Evolutionary conservation across 1,140 invertebrate species (phyloP).

Genomic region (Formica selysi): DNA sequence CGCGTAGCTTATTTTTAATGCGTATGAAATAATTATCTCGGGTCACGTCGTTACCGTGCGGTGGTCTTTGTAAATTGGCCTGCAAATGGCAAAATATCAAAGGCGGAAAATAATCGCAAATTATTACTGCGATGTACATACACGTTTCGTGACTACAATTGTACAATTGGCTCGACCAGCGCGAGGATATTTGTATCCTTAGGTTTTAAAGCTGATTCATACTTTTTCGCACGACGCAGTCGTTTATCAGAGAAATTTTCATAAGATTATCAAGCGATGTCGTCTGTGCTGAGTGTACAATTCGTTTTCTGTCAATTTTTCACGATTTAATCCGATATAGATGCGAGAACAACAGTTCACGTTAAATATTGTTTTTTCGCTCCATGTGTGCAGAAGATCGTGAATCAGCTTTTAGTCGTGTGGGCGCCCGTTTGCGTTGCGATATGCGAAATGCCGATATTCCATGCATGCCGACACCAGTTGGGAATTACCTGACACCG

Average conservation of each 20-base stretch:
- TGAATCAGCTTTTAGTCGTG: neutral
- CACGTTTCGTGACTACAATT: neutral
- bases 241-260: neutral
- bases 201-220: neutral
- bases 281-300: neutral
- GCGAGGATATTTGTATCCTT: neutral
- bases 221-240: neutral
- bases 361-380: neutral
- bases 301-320: conserved; percentile 21
- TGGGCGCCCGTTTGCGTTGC: neutral
- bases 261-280: neutral
- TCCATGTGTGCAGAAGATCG: neutral
- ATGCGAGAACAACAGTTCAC: neutral
- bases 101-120: neutral
- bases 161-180: neutral
- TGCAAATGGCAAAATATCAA: conserved; percentile 21
- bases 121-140: neutral
- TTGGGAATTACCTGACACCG: conserved; percentile 26
- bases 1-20: neutral
- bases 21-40: neutral
- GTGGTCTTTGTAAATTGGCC: neutral
- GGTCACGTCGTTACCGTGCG: neutral
- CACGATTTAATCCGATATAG: neutral
- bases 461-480: neutral
- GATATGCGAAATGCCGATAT: conserved; percentile 28